Conservation (phyloP, 2,797 vertebrate genomes). For the Gymnodraco acuticeps region DNA sequence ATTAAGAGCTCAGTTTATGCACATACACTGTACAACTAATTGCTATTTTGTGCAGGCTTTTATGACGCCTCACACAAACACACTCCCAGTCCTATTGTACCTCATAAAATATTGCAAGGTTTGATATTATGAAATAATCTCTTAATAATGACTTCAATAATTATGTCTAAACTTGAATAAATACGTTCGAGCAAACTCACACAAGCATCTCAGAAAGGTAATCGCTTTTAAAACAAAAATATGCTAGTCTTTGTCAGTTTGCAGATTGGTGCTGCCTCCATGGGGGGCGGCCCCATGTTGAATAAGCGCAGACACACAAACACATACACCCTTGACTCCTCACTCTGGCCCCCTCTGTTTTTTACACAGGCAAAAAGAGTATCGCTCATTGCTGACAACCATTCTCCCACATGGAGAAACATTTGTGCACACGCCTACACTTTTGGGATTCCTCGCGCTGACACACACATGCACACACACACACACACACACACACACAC, state of each 20-base stretch:
- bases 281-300: not conserved
- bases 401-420: slow-evolving; percentile 18
- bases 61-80: not conserved
- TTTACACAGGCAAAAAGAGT: slow-evolving; percentile 14
- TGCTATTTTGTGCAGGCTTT: slow-evolving; percentile 21
- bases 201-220: not conserved
- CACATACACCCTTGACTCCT: not conserved
- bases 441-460: not conserved
- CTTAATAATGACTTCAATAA: slow-evolving; percentile 15
- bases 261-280: slow-evolving; percentile 4
- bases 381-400: slow-evolving; percentile 23
- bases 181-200: not conserved
- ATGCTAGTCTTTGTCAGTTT: not conserved
- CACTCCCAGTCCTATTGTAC: not conserved
- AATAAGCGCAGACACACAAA: not conserved
- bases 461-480: not conserved
- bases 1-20: slow-evolving; percentile 37
- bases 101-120: slow-evolving; percentile 18
- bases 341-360: not conserved
- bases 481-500: not conserved
- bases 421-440: slow-evolving; percentile 36
- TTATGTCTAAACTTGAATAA: not conserved
- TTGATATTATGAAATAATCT: slow-evolving; percentile 29
- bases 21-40: slow-evolving; percentile 19
- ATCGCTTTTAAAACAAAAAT: not conserved